Evolutionary conservation across 2,113 vertebrate species (phyloP), one percentile per base, ranked within the genome.

Genomic region (Hymenochirus boettgeri): DNA sequence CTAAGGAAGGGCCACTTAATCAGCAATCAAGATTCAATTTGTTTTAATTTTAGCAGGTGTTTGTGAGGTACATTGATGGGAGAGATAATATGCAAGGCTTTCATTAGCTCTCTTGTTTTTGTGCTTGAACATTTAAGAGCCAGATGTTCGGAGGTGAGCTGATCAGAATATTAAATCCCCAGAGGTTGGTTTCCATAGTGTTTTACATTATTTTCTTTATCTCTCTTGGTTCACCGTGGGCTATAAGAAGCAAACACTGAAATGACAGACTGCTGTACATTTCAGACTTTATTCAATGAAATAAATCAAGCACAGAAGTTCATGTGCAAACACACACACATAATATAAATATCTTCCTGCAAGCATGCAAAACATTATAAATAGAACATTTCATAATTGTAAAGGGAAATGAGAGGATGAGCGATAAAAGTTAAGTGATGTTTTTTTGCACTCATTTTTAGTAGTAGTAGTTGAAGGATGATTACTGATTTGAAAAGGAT

Each of bases 21-120:
- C 90, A 91, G 90, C 91, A 91, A 91, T 93, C 91, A 92, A 90
- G 88, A 92, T 91, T 91, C 88, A 90, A 91, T 92, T 93, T 91
- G 87, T 91, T 90, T 90, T 91, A 86, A 88, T 89, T 92, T 90
- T 88, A 88, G 88, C 87, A 90, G 86, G 88, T 91, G 88, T 88
- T 91, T 87, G 86, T 85, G 84, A 87, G 87, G 87, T 89, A 85
- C 86, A 87, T 87, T 89, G 90, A 91, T 88, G 87, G 86, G 85
- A 89, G 85, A 89, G 87, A 90, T 91, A 90, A 89, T 89, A 88
- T 87, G 85, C 85, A 85, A 83, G 77, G 85, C 87, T 89, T 85
- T 91, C 86, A 91, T 93, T 92, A 92, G 86, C 85, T 90, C 89
- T 91, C 88, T 91, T 91, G 88, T 90, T 88, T 89, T 90, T 89